A percentile compares a stretch with the other conserved stretches of the same genome.
Evolutionary conservation across 2,888 invertebrate species (phyloP).

Genomic region (Nymphalis urticae): DNA sequence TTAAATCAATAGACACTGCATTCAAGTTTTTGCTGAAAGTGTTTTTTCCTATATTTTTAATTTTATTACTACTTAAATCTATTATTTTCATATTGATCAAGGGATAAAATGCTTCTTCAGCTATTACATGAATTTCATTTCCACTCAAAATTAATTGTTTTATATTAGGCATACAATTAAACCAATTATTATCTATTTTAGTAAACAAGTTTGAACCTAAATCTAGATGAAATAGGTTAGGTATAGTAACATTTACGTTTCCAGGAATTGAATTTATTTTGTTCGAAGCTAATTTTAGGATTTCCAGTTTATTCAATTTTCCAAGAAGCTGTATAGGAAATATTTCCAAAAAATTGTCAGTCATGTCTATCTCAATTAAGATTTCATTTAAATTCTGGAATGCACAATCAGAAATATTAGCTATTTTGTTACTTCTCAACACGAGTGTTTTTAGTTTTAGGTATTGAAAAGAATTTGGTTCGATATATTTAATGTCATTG

Average conservation of each 20-base stretch:
- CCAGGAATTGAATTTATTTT: slow-evolving; percentile 89
- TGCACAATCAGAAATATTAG: slow-evolving; percentile 90
- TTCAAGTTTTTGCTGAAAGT: slow-evolving; percentile 89
- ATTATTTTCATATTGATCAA: slow-evolving; percentile 89
- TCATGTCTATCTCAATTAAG: slow-evolving; percentile 90
- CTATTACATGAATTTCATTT: slow-evolving; percentile 89
- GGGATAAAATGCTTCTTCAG: slow-evolving; percentile 88
- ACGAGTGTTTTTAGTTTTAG: slow-evolving; percentile 90
- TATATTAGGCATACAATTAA: slow-evolving; percentile 89
- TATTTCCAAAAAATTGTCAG: slow-evolving; percentile 91
- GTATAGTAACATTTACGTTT: slow-evolving; percentile 86
- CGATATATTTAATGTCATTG: slow-evolving; percentile 91
- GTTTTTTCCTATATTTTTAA: slow-evolving; percentile 86
- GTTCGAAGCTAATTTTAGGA: slow-evolving; percentile 90
- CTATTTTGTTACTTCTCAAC: slow-evolving; percentile 91
- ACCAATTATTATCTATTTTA: slow-evolving; percentile 88
- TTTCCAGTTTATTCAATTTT: slow-evolving; percentile 86
- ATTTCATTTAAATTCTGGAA: slow-evolving; percentile 89
- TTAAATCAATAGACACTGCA: slow-evolving; percentile 91
- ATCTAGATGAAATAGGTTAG: slow-evolving; percentile 88
- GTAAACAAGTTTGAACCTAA: slow-evolving; percentile 93
- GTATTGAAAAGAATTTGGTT: slow-evolving; percentile 92
- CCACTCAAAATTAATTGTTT: slow-evolving; percentile 91
- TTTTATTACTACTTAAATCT: slow-evolving; percentile 94
- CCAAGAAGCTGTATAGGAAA: slow-evolving; percentile 91